Percentiles rank a stretch among this genome's conserved stretches.
These are phyloP conservation scores for Rhinolophus sinicus DNA, from an alignment of 2,113 vertebrate species.

Conservation along the genomic window DNA sequence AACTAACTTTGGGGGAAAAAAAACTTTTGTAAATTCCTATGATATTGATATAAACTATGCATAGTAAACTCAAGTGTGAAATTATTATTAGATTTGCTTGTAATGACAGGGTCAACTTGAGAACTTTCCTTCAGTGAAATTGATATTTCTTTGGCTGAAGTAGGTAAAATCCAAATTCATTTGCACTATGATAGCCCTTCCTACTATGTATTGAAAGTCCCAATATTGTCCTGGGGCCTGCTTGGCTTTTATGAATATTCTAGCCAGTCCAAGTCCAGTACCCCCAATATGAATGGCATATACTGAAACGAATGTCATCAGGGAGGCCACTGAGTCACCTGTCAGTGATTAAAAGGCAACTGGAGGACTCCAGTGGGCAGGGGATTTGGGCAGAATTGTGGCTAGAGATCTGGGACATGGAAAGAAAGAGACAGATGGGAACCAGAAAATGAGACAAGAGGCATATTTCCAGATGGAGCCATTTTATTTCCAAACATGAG, in stretches of 20 bases:
- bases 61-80: background rate
- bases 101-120: background rate
- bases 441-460: background rate
- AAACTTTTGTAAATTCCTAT: background rate
- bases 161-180: background rate
- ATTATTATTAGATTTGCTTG: background rate
- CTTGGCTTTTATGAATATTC: background rate
- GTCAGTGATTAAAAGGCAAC: background rate
- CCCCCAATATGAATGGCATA: background rate
- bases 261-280: background rate
- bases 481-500: conserved; percentile 72
- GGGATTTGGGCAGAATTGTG: background rate
- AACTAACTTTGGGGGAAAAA: background rate
- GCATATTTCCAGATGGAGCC: conserved; percentile 15
- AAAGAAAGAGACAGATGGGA: background rate
- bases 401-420: background rate
- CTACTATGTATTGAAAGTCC: background rate
- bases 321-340: background rate
- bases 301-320: background rate
- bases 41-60: background rate
- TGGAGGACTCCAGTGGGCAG: background rate
- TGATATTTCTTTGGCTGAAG: background rate
- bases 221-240: background rate
- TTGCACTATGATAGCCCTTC: background rate
- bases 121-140: background rate